Base-by-base conservation (phyloP, 2,113 vertebrate genomes). In the Tinamus guttatus region DNA sequence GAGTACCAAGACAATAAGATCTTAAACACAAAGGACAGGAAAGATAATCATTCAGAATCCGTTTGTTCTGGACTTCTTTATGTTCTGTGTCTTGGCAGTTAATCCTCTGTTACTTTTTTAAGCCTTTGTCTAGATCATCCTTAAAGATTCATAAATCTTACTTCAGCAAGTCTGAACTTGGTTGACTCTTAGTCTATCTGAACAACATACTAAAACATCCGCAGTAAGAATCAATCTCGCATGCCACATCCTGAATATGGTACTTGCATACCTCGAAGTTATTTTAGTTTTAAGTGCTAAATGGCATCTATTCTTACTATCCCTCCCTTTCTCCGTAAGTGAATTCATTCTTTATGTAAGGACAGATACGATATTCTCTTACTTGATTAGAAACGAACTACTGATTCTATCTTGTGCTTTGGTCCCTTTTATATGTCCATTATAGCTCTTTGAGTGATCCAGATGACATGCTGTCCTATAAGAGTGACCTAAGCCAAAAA, bases 161-260 rank as follows among this genome's bases (percentile, higher is more conserved):
- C 6, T 85, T 71, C 49, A 94, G 27, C 70, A 88, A 85, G 81
- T 73, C 79, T 81, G 79, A 77, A 51, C 79, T 90, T 77, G 58
- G 34, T 91, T 88, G 75, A 78, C 49, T 88, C 9, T 94, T 93
- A 88, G 80, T 93, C 78, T 78, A 51, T 83, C 49, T 95, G 63
- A 92, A 36, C 41, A 80, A 36, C 4, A 2, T 65, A 51, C 54
- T 83, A 77, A 70, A 93, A 89, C 68, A 73, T 89, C 81, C 0
- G 1, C 87, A 91, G 36, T 63, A 77, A 79, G 52, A 91, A 89
- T 80, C 89, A 75, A 83, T 96, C 85, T 90, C 30, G 74, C 11
- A 27, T 89, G 81, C 91, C 85, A n/a, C 87, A 88, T 94, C 79
- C 74, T 93, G 69, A 84, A 11, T 11, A 2, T 59, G n/a, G 3